Evolutionary conservation across 2,888 invertebrate species (phyloP).

Genomic region (Orthonevra nobilis): DNA sequence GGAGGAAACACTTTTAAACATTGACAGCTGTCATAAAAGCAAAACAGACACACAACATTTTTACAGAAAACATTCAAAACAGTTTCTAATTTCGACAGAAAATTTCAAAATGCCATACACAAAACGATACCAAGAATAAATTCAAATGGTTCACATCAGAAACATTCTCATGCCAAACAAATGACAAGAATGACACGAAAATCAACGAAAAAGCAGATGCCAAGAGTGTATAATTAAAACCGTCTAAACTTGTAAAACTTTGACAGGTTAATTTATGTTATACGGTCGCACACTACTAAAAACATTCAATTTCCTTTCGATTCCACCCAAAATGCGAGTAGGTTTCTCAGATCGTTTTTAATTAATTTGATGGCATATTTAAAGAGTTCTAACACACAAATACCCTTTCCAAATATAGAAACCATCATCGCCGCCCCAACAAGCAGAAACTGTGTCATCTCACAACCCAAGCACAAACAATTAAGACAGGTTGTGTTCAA

Average conservation of each 20-base stretch:
- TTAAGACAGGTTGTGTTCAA: conserved; percentile 39
- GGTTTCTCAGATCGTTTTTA: conserved; percentile 7
- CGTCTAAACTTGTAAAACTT: conserved; percentile 23
- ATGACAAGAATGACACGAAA: conserved; percentile 31
- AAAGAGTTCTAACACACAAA: neutral
- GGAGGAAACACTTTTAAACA: conserved; percentile 17
- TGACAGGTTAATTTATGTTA: conserved; percentile 50
- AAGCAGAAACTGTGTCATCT: conserved; percentile 58
- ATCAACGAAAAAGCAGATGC: conserved; percentile 14
- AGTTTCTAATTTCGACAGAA: conserved; percentile 2
- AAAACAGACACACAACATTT: neutral
- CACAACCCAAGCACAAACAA: conserved; percentile 16
- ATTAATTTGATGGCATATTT: conserved; percentile 23
- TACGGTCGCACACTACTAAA: conserved; percentile 28
- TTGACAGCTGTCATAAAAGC: conserved; percentile 50
- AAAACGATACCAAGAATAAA: conserved; percentile 2
- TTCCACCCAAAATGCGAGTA: neutral
- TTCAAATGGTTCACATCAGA: conserved; percentile 41
- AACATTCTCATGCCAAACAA: conserved; percentile 44
- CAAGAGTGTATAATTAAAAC: conserved; percentile 23
- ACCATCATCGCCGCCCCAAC: too few species aligned
- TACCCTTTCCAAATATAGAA: conserved; percentile 35
- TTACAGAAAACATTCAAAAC: neutral
- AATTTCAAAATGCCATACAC: neutral
- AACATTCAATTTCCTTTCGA: conserved; percentile 27